Conservation (phyloP, 2,113 vertebrate genomes). For the Eurypyga helias region DNA sequence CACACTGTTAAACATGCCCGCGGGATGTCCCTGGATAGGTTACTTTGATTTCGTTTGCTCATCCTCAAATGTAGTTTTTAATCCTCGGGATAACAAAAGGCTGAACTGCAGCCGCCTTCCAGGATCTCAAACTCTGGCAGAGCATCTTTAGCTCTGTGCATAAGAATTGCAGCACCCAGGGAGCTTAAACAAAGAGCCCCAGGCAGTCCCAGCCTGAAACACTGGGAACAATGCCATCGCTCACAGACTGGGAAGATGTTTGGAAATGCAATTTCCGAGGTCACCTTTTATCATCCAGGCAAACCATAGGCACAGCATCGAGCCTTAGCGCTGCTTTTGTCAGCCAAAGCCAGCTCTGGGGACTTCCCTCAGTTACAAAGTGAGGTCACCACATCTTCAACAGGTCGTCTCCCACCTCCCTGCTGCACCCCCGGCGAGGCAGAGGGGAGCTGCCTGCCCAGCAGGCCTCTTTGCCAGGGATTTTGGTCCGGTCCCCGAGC, state of each 20-base stretch:
- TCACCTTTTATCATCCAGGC: slow-evolving; percentile 34
- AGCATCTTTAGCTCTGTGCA: not conserved
- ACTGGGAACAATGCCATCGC: slow-evolving; percentile 42
- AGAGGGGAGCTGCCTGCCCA: not conserved
- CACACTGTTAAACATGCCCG: not conserved
- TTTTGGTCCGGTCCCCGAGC: fast-evolving
- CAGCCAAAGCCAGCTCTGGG: not conserved
- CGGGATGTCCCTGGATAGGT: not conserved
- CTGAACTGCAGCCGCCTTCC: not conserved
- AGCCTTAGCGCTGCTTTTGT: not conserved
- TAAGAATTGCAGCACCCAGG: slow-evolving; percentile 15
- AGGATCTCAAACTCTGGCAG: not conserved
- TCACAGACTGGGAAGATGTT: not conserved
- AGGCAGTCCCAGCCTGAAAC: slow-evolving; percentile 60
- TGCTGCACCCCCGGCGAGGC: fast-evolving
- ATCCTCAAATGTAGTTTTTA: slow-evolving; percentile 14
- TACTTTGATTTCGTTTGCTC: not conserved
- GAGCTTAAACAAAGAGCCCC: slow-evolving; percentile 65
- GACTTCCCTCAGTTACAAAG: fast-evolving
- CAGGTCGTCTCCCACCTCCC: not conserved
- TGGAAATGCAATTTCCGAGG: slow-evolving; percentile 53
- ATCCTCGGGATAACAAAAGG: slow-evolving; percentile 18
- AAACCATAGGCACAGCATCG: not conserved
- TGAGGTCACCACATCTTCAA: not conserved
- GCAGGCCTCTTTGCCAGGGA: not conserved